Percentiles rank a stretch among this genome's conserved stretches.
phyloP scores from a whole-genome alignment of 2,888 invertebrate species.

The Xestia ashworthii region DNA sequence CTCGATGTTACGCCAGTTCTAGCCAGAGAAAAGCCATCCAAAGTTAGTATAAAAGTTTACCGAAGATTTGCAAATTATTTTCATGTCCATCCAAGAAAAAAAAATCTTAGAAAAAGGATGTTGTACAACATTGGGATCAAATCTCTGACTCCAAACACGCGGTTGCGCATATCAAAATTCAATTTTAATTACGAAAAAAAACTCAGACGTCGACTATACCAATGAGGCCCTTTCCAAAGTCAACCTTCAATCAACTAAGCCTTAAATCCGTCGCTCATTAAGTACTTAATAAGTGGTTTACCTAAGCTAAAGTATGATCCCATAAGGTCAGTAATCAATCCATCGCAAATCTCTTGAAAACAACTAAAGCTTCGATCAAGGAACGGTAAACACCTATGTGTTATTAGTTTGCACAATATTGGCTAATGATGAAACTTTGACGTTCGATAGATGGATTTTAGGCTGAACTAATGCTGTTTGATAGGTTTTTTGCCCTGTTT shows the following conservation, averaged over 20 bases:
- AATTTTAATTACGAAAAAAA: slow-evolving; percentile 8
- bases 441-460: slow-evolving; percentile 37
- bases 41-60: too few species aligned
- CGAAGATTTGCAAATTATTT: background rate
- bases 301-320: background rate
- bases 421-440: slow-evolving; percentile 58
- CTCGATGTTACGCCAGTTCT: too few species aligned
- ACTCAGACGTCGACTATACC: background rate
- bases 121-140: background rate
- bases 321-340: slow-evolving; percentile 25
- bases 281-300: slow-evolving; percentile 20
- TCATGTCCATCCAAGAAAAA: too few species aligned
- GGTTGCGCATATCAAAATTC: background rate
- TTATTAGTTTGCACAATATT: slow-evolving; percentile 61
- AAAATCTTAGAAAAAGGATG: background rate
- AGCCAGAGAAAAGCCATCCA: too few species aligned
- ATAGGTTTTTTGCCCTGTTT: slow-evolving; percentile 8
- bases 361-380: slow-evolving; percentile 37
- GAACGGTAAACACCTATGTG: slow-evolving; percentile 37
- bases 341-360: slow-evolving; percentile 44
- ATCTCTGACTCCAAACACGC: background rate
- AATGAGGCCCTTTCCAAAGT: slow-evolving; percentile 20
- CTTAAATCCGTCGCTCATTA: slow-evolving; percentile 24
- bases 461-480: slow-evolving; percentile 42
- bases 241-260: slow-evolving; percentile 23